Evolutionary conservation across 2,113 vertebrate species (phyloP).

Genomic region (Corvus hawaiiensis): DNA sequence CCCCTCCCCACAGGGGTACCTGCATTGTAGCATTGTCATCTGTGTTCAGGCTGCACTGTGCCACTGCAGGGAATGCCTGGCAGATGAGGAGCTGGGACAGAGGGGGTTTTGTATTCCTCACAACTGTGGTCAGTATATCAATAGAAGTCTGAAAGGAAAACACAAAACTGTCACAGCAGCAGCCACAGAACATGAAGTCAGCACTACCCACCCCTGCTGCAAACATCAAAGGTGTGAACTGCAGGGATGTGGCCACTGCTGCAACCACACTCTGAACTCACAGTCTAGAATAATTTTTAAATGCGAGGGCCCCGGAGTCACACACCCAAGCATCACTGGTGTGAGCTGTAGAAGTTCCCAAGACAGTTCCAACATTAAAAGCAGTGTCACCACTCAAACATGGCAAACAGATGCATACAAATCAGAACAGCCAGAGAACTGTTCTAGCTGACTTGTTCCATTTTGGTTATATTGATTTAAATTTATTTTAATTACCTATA

Average conservation of each 20-base stretch:
- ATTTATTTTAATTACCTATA: background rate
- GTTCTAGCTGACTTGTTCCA: background rate
- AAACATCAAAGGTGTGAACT: background rate
- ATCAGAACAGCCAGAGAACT: background rate
- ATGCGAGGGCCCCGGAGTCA: background rate
- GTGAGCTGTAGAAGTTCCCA: background rate
- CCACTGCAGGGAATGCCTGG: constrained; percentile 94
- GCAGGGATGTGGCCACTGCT: background rate
- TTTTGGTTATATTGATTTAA: background rate
- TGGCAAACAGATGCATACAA: background rate
- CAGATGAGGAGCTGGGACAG: constrained; percentile 94
- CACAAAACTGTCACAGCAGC: background rate
- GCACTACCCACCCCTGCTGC: background rate
- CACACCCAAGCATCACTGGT: background rate
- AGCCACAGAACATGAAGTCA: background rate
- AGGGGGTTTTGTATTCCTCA: constrained; percentile 91
- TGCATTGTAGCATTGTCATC: constrained; percentile 97
- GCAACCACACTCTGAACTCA: background rate
- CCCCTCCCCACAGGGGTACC: constrained; percentile 68
- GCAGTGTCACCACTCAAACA: background rate
- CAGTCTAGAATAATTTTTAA: background rate
- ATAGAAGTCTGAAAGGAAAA: constrained; percentile 85
- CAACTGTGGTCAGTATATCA: constrained; percentile 95
- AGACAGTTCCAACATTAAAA: background rate
- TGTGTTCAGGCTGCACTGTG: constrained; percentile 92